Percentiles rank a stretch among this genome's conserved stretches.
phyloP scores from a whole-genome alignment of 2,888 invertebrate genomes.

The Hyposoter dolosus region DNA sequence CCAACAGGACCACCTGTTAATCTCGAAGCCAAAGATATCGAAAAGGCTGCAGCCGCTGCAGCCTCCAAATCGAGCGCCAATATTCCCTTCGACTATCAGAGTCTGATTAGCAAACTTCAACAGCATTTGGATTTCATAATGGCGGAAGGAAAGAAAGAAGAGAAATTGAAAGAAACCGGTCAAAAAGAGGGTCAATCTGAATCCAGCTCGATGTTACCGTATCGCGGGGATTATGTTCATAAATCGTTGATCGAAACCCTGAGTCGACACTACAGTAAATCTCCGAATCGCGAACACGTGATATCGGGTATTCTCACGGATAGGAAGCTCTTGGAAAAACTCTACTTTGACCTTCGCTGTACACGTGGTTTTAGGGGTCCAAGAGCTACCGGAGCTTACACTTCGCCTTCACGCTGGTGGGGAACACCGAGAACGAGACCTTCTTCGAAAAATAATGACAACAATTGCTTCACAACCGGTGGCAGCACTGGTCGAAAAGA shows the following conservation, averaged over 20 bases:
- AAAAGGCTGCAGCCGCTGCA: conserved; percentile 45
- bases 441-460: conserved; percentile 70
- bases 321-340: conserved; percentile 89
- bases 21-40: conserved; percentile 47
- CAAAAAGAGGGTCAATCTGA: conserved; percentile 74
- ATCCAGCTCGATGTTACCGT: conserved; percentile 82
- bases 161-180: conserved; percentile 64
- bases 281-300: conserved; percentile 89
- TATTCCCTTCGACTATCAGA: conserved; percentile 87
- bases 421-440: conserved; percentile 71
- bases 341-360: conserved; percentile 90
- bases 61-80: conserved; percentile 58
- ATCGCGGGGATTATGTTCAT: conserved; percentile 86
- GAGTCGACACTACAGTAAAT: conserved; percentile 89
- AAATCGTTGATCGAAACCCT: conserved; percentile 89
- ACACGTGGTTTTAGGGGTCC: conserved; percentile 87
- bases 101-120: conserved; percentile 88
- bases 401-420: conserved; percentile 81
- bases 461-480: conserved; percentile 68
- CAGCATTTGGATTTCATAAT: conserved; percentile 86
- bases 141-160: conserved; percentile 77
- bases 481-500: conserved; percentile 68
- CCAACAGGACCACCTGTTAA: conserved; percentile 63
- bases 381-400: conserved; percentile 81
- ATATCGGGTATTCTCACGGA: conserved; percentile 91